Conservation (phyloP, 1,140 invertebrate genomes). For the Macrotrachela quadricornifera region DNA sequence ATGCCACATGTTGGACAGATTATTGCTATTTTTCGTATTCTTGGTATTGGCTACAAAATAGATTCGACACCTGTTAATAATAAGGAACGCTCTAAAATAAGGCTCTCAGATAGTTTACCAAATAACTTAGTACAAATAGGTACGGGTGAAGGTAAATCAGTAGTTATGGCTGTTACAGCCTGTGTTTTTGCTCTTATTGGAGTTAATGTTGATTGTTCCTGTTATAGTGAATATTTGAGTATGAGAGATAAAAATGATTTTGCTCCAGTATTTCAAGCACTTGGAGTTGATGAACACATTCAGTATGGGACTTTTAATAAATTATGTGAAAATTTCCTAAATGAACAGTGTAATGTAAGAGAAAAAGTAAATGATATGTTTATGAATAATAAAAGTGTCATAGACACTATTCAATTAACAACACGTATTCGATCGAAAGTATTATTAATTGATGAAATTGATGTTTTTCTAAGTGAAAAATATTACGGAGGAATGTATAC, state of each 20-base stretch:
- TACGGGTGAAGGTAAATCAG: slow-evolving; percentile 1
- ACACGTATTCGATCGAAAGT: not conserved
- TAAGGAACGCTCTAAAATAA: too few species aligned
- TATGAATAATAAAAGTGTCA: too few species aligned
- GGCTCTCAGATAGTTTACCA: not conserved
- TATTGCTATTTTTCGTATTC: not conserved
- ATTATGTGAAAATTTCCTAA: not conserved
- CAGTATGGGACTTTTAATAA: not conserved
- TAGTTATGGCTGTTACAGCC: not conserved
- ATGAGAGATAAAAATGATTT: not conserved
- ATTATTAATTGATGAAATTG: not conserved
- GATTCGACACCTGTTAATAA: too few species aligned
- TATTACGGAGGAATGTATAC: not conserved
- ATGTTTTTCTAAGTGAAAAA: not conserved
- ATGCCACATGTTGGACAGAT: not conserved
- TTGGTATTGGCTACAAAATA: not conserved
- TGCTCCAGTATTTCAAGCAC: not conserved
- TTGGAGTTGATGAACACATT: not conserved
- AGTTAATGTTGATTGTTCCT: not conserved
- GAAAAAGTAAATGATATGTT: not conserved
- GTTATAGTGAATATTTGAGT: not conserved
- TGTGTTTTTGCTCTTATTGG: not conserved
- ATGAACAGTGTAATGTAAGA: not conserved
- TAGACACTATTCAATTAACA: too few species aligned
- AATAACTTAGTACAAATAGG: not conserved